Evolutionary conservation across 2,797 vertebrate genomes (phyloP).

Genomic region (Morelia viridis): DNA sequence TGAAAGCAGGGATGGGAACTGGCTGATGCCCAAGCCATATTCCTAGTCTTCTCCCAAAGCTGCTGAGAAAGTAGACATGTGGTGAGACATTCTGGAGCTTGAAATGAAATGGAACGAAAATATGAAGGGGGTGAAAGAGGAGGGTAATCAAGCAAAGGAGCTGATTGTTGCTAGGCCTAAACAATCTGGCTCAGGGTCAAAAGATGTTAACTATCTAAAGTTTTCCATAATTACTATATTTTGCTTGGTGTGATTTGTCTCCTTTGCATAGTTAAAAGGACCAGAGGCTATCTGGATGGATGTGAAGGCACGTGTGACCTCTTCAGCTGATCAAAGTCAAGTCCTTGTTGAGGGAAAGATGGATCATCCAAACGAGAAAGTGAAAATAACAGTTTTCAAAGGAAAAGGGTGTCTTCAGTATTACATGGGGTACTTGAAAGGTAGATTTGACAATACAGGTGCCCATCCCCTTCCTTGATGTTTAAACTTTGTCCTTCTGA

Average conservation of each 20-base stretch:
- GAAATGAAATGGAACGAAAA: background rate
- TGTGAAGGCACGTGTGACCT: constrained; percentile 69
- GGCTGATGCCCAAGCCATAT: background rate
- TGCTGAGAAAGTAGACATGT: background rate
- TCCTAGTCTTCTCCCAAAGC: background rate
- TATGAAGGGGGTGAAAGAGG: background rate
- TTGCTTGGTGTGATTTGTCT: background rate
- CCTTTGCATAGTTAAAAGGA: constrained; percentile 72
- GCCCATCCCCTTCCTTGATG: constrained; percentile 22
- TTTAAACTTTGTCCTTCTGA: constrained; percentile 26
- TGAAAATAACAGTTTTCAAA: constrained; percentile 74
- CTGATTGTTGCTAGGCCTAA: background rate
- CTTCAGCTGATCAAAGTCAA: constrained; percentile 62
- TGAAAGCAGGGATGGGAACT: background rate
- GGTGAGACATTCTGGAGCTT: background rate
- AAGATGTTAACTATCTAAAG: background rate
- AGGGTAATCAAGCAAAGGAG: background rate
- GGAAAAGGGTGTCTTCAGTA: constrained; percentile 74
- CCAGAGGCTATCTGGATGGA: constrained; percentile 76
- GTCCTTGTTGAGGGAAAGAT: constrained; percentile 74
- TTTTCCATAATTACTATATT: background rate
- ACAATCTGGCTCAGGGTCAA: background rate
- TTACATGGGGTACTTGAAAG: constrained; percentile 71
- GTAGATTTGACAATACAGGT: constrained; percentile 59
- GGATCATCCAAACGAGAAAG: constrained; percentile 70